Percentiles rank a stretch among this genome's conserved stretches.
Conservation (phyloP, 2,113 vertebrate genomes). For the Heterotilapia buettikoferi region DNA sequence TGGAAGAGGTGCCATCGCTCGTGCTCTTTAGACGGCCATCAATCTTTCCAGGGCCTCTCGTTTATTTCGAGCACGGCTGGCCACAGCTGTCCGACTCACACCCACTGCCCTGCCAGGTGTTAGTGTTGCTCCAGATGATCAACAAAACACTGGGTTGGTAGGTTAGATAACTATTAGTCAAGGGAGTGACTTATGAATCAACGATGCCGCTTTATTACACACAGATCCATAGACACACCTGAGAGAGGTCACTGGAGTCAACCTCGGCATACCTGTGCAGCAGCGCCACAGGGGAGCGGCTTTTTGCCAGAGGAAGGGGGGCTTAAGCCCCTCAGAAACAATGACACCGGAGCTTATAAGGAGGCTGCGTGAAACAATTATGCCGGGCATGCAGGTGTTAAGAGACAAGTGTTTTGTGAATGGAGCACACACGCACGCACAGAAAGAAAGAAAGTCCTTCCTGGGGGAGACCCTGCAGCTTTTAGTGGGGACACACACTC, state of each 20-base stretch:
- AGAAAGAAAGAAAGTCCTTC: constrained; percentile 6
- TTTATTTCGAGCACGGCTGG: constrained; percentile 77
- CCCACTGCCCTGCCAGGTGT: constrained; percentile 66
- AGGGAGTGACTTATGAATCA: not conserved
- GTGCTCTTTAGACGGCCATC: constrained; percentile 83
- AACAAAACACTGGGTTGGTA: not conserved
- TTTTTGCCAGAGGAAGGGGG: constrained; percentile 55
- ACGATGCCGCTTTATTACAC: not conserved
- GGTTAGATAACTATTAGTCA: not conserved
- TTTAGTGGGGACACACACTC: constrained; percentile 73
- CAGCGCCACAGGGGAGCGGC: constrained; percentile 36
- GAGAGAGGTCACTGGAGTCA: constrained; percentile 44
- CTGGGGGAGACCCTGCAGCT: constrained; percentile 44
- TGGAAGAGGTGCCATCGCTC: constrained; percentile 74
- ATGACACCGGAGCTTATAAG: constrained; percentile 54
- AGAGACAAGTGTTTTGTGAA: constrained; percentile 57
- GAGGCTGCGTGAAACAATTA: constrained; percentile 57
- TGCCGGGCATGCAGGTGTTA: constrained; percentile 55
- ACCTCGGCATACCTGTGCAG: constrained; percentile 35
- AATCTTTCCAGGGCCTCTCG: constrained; percentile 80
- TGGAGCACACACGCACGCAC: constrained; percentile 2
- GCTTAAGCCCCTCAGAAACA: constrained; percentile 54
- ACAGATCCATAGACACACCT: constrained; percentile 29
- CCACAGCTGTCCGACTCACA: constrained; percentile 79
- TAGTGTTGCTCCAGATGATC: constrained; percentile 34